Percentiles rank a stretch among this genome's conserved stretches.
phyloP scores from a whole-genome alignment of 2,113 vertebrate genomes.

The Rhinoderma darwinii region DNA sequence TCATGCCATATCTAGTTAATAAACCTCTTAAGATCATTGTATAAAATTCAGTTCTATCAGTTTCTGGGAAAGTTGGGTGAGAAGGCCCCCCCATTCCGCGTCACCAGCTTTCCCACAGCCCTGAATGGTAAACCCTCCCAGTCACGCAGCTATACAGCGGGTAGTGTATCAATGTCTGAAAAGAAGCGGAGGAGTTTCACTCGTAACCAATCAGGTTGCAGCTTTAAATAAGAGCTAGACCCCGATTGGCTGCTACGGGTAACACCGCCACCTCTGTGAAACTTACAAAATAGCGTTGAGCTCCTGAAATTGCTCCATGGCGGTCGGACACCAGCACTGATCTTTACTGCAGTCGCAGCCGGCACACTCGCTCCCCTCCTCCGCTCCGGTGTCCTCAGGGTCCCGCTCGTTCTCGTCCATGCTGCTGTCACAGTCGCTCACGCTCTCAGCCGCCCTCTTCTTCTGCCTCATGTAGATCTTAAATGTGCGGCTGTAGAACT shows the following conservation, averaged over 20 bases:
- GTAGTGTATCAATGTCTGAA: too few relatives aligned
- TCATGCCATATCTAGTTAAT: too few relatives aligned
- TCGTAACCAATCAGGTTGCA: too few relatives aligned
- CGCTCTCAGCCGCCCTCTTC: conserved; percentile 73
- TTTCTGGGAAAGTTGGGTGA: neutral
- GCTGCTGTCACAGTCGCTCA: conserved; percentile 61
- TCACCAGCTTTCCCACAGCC: neutral
- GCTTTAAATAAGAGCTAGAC: too few relatives aligned
- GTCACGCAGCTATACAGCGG: too few relatives aligned
- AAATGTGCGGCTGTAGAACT: conserved; percentile 91
- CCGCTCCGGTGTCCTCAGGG: conserved; percentile 66
- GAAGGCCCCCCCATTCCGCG: neutral
- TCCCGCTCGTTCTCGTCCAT: conserved; percentile 74
- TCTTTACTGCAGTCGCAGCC: conserved; percentile 79
- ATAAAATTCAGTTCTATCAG: too few relatives aligned
- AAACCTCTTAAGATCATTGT: too few relatives aligned
- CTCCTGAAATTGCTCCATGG: conserved; percentile 85
- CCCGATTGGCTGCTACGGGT: too few relatives aligned
- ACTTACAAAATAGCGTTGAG: conserved; percentile 90
- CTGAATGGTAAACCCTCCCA: too few relatives aligned
- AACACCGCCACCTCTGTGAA: too few relatives aligned
- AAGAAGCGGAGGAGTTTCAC: too few relatives aligned
- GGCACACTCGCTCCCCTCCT: conserved; percentile 71
- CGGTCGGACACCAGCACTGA: conserved; percentile 87
- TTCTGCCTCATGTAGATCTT: conserved; percentile 86